Evolutionary conservation across 2,888 invertebrate species (phyloP), one percentile per base, ranked within the genome.

Genomic region (Geophilus truncorum): DNA sequence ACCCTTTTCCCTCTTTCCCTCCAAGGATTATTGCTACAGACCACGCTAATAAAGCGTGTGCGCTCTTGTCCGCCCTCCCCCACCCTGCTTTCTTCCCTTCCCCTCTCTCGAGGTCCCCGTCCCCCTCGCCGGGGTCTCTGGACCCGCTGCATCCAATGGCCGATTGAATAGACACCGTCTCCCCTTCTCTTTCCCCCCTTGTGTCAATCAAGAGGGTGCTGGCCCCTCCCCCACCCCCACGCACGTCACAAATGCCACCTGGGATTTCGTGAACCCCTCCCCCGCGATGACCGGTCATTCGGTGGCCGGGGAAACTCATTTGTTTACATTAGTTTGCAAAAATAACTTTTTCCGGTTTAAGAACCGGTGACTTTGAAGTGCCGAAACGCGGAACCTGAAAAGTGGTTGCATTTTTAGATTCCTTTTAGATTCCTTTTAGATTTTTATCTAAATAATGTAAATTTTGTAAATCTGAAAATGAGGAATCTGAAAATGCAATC

Each of bases 11-110:
- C 21, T 21, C 28, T 25, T 21, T 6, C 28, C 70, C 25, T 70
- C 70, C 28, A 28, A 28, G 70, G 70, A 70, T 70, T 70, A 70
- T 70, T 70, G 70, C 70, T 70, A 25, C 70, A 70, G 70, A 70
- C 70, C 70, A 70, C 70, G 70, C 70, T 70, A 70, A 70, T 70
- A 70, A 70, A 70, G 70, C 70, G 70, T 70, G 70, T 70, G 70
- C 70, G 70, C 70, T 25, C 28, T 70, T 70, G 70, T 70, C 28
- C 70, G 5, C 4, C 1, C 70, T 25, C 70, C 28, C 51, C 70
- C 28, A 70, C 70, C 70, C 70, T 28, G 70, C 28, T 70, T 70
- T 70, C 70, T 70, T 28, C 70, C 70, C 57, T 62, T 23, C 21
- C 57, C 57, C 57, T 62, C 21, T 23, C 21, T n/a, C 10, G 18